These are phyloP conservation scores for Bombycilla garrulus DNA, from an alignment of 2,113 vertebrate genomes.

Conservation along the genomic window DNA sequence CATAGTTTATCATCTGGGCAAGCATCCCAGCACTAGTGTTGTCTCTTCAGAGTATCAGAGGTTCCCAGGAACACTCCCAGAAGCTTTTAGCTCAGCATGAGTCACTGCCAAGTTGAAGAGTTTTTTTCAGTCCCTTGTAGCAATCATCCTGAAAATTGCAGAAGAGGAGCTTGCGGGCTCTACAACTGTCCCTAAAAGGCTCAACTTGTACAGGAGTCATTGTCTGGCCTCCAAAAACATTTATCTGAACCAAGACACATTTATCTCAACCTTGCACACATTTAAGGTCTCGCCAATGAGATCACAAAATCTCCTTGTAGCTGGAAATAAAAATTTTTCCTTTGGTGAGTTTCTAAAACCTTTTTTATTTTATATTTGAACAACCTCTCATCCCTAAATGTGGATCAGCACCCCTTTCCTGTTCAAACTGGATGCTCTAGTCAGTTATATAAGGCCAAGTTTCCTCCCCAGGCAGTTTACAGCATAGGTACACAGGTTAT, in stretches of 20 bases:
- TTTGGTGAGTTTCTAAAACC: neutral
- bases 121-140: neutral
- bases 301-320: neutral
- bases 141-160: neutral
- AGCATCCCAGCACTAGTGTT: constrained; percentile 11
- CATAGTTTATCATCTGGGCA: constrained; percentile 28
- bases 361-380: neutral
- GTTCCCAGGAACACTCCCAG: constrained; percentile 45
- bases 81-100: constrained; percentile 4
- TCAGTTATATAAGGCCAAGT: neutral
- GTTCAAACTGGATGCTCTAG: neutral
- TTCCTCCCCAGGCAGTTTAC: neutral
- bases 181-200: neutral
- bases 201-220: neutral
- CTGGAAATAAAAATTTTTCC: neutral
- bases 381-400: neutral
- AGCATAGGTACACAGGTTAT: neutral
- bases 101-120: constrained; percentile 16
- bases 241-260: neutral
- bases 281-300: neutral
- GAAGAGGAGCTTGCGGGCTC: neutral
- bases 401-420: neutral
- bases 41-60: constrained; percentile 43
- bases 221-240: neutral
- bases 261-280: neutral